Evolutionary conservation across 1,140 invertebrate species (phyloP), one percentile per base, ranked within the genome.

Genomic region (Caenorhabditis brenneri): DNA sequence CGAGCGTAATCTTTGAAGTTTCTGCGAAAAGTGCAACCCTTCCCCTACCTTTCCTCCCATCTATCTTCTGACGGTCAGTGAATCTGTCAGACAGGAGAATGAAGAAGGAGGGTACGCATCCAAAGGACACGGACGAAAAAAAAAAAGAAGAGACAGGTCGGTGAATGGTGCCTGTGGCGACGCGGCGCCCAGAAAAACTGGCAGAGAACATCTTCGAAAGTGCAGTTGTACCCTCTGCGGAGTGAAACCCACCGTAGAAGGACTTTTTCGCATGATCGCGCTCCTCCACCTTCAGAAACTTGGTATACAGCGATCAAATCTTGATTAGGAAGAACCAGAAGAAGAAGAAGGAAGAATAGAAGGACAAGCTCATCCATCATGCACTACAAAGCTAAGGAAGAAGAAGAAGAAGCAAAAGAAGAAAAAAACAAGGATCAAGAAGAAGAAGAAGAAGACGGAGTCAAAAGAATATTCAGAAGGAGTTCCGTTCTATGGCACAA

Each of bases 131-230:
- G 5, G 12, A 5, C 5, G 39, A 5, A 42, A 42, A 42, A 42
- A 22, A 6, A 19, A 51, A n/a, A n/a, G n/a, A n/a, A n/a, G n/a
- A 51, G 58, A 39, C 58, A 74, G 65, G 65, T 74, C 65, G 65
- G 33, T 33, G 31, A 31, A 74, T 46, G 65, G 33, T 74, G 65
- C 19, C 29, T 24, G 65, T 74, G n/a, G 65, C 65, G 36, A 16
- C 7, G 39, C 39, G 36, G 19, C 22, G n/a, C n/a, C n/a, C n/a
- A n/a, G 42, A 31, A 42, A 74, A 74, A 42, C 36, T 74, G 65
- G 36, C 65, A 42, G 65, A n/a, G n/a, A 74, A 74, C 65, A 74
- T 74, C 65, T 74, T 74, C 65, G 22, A 74, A 74, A 74, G 65
- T 39, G 36, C 65, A 74, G 12, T 7, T 74, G 65, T 74, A 74